Evolutionary conservation across 1,140 invertebrate genomes (phyloP), one percentile per base, ranked within the genome.

Genomic region (Drosophila fuyamai): DNA sequence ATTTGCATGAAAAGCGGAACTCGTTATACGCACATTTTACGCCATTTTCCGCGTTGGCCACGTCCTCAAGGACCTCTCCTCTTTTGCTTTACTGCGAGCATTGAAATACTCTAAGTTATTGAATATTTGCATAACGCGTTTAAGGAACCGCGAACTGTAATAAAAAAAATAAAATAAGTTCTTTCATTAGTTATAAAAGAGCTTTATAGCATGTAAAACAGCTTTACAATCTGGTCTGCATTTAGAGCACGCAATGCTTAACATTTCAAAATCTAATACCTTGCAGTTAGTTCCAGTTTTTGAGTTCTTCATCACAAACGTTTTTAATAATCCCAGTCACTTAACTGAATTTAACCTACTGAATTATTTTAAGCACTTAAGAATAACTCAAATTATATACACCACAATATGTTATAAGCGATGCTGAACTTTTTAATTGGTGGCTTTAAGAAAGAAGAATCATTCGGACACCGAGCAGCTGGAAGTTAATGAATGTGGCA

Each of bases 1-100:
- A 82, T 82, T 82, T 82, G 79, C 79, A 82, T 82, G 65, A 82
- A 68, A 78, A 82, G 67, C 74, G 59, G 61, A 50, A 53, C 79
- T 78, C 74, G 79, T 81, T 82, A 79, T 82, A 82, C 79, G 79
- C 79, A 82, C 68, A 81, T 78, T 81, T 81, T 77, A 61, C 79
- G 58, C 67, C 58, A 82, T 65, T 78, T 82, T 63, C 56, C 55
- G 56, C 67, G 36, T 27, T 74, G 74, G 55, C 63, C 74, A 46
- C 75, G 66, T 58, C 35, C 14, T 47, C 36, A 29, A 58, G 65
- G 29, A 29, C n/a, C 14, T 54, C 27, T 29, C 38, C 16, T 23
- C 47, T 38, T 57, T 43, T 73, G 38, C 67, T 65, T 58, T 61
- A 35, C 44, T 50, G 53, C 38, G 27, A 73, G 74, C 79, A 81